Base-by-base conservation (phyloP, 2,888 invertebrate species). In the Pseudeuparius sepicola region DNA sequence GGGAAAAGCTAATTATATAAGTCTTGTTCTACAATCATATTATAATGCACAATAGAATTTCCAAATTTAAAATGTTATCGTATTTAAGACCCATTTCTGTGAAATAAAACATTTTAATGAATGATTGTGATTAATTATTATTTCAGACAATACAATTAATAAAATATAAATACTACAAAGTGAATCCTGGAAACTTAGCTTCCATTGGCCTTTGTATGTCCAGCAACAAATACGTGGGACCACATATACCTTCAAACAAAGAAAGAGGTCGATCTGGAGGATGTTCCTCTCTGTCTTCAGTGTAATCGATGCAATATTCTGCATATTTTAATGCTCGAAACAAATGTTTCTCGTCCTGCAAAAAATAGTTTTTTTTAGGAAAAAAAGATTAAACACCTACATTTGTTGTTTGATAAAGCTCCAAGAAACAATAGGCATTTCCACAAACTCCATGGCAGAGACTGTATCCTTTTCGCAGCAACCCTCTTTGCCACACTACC, bases 401-500 rank as follows among this genome's bases (percentile, higher is more conserved):
- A 56, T 74, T 70, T 2, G 87, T 89, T n/a, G 70, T 64, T 58
- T 84, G 80, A 56, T 75, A 89, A 15, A 90, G 60, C 46, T 75
- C 70, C 33, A 92, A 64, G 54, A 90, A 85, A 5, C 81, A 70
- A 54, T 89, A 90, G 2, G 79, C 87, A 63, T 92, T 92, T 37
- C 90, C 92, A 43, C 86, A 70, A 3, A 83, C 79, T 2, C 92
- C 92, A 55, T 92, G 92, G 53, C 90, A 92, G 12, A 92, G 61
- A 39, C 89, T 84, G 56, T 83, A 88, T 4, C 90, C 88, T 64
- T 89, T 90, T 44, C 68, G 72, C 24, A 85, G 63, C 13, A 92
- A 58, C 3, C 92, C 92, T 44, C 86, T 67, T 34, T 71, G 51
- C 92, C 90, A 92, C 39, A 86, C 70, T 7, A 83, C 71, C 32